phyloP scores from a whole-genome alignment of 2,113 vertebrate genomes.

The Nerophis lumbriciformis region DNA sequence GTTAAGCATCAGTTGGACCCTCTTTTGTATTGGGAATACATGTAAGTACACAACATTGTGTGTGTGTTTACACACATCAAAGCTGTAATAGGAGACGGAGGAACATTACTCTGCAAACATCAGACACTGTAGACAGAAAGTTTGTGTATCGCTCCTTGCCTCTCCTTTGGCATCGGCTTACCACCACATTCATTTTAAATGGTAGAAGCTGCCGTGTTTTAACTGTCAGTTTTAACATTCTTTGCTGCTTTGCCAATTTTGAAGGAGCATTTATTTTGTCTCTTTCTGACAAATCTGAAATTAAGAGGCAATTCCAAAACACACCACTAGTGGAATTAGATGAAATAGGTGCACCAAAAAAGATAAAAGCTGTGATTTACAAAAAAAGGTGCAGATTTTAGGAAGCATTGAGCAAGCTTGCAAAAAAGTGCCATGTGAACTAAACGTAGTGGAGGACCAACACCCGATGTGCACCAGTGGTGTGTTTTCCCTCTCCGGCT shows the following conservation, averaged over 20 bases:
- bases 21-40: conserved; percentile 9
- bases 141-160: conserved; percentile 20
- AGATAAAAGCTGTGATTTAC: conserved; percentile 29
- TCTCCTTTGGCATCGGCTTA: conserved; percentile 34
- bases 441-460: conserved; percentile 12
- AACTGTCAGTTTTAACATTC: conserved; percentile 24
- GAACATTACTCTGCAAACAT: conserved; percentile 18
- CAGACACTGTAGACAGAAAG: conserved; percentile 50
- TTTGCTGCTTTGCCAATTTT: conserved; percentile 24
- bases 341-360: conserved; percentile 1
- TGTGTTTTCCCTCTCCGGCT: conserved; percentile 10
- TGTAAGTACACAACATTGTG: not conserved
- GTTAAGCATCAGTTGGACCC: conserved; percentile 16
- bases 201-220: not conserved
- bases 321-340: conserved; percentile 14
- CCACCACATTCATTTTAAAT: conserved; percentile 29
- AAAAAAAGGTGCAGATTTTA: conserved; percentile 18
- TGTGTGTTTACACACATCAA: conserved; percentile 24
- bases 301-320: conserved; percentile 32
- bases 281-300: conserved; percentile 13
- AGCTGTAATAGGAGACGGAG: conserved; percentile 12
- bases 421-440: conserved; percentile 21
- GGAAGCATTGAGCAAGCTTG: conserved; percentile 17
- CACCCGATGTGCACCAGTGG: conserved; percentile 10
- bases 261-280: conserved; percentile 3